Evolutionary conservation across 2,888 invertebrate genomes (phyloP), one percentile per base, ranked within the genome.

Genomic region (Amphiduros pacificus): DNA sequence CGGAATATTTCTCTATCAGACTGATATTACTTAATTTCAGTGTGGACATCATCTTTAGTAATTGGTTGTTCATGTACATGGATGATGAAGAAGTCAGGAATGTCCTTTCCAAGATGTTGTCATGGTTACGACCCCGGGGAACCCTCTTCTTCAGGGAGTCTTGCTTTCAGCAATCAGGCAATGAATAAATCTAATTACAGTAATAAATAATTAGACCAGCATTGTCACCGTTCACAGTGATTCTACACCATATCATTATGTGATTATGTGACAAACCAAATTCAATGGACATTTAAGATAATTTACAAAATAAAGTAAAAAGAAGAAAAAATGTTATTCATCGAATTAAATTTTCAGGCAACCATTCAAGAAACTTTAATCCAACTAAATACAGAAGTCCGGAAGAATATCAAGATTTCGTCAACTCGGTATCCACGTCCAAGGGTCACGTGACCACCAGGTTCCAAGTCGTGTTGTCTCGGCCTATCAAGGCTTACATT

Each of bases 51-150:
- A 81, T 87, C 24, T 87, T 87, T 77, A 85, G 85, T 68, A 87
- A 87, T 74, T 87, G 87, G 87, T 78, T 87, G 54, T 77, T 86
- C 67, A 87, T 87, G 87, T 87, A 87, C 73, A 72, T 87, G 61
- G 78, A 77, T 27, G 85, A 86, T 66, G 74, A 76, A 24, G 86
- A 87, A 71, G 78, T 83, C 2, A 74, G 79, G 40, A 71, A 76
- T 17, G 78, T 86, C 41, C 74, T 85, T 51, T 62, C 73, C 40
- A 84, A 83, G 66, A 78, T 83, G 63, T 74, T 86, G 29, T 66
- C 73, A 32, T 87, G 86, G 86, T 75, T 87, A 32, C 78, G 79
- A 55, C 82, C 83, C 17, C 83, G 79, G 22, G 86, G 86, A 1
- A 79, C 80, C 66, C 74, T 86, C 31, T 85, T 86, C 74, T 77